Evolutionary conservation across 2,797 vertebrate genomes (phyloP).

Genomic region (Nannoperca obscura): DNA sequence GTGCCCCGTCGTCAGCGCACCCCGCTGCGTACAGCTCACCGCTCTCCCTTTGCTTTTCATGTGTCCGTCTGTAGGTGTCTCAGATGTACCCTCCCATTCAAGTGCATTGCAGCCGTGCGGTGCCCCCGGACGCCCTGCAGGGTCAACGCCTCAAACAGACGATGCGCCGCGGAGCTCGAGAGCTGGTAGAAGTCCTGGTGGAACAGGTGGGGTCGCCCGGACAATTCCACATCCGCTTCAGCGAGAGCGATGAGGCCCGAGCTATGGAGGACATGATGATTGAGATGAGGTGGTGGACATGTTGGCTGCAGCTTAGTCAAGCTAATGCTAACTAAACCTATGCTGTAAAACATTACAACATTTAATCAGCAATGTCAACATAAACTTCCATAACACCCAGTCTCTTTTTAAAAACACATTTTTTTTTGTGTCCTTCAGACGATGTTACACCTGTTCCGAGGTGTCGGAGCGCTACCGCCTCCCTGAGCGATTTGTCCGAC

Average conservation of each 20-base stretch:
- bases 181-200: constrained; percentile 87
- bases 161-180: constrained; percentile 68
- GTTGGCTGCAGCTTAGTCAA: background rate
- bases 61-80: constrained; percentile 50
- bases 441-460: constrained; percentile 88
- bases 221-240: constrained; percentile 90
- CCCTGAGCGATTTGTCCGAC: constrained; percentile 83
- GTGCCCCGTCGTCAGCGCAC: too few species aligned
- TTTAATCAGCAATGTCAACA: background rate
- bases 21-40: background rate
- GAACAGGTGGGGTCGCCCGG: constrained; percentile 88
- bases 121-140: constrained; percentile 89
- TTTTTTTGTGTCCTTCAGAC: constrained; percentile 72
- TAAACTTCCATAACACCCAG: background rate
- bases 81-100: constrained; percentile 59
- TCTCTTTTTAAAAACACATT: background rate
- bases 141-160: constrained; percentile 85
- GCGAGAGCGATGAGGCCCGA: constrained; percentile 80
- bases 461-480: constrained; percentile 89
- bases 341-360: background rate
- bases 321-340: background rate
- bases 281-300: constrained; percentile 91
- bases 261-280: constrained; percentile 92
- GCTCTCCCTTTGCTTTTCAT: background rate
- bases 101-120: constrained; percentile 47